A percentile compares a stretch with the other conserved stretches of the same genome.
Conservation (phyloP, 2,797 vertebrate genomes). For the Microcaecilia unicolor region DNA sequence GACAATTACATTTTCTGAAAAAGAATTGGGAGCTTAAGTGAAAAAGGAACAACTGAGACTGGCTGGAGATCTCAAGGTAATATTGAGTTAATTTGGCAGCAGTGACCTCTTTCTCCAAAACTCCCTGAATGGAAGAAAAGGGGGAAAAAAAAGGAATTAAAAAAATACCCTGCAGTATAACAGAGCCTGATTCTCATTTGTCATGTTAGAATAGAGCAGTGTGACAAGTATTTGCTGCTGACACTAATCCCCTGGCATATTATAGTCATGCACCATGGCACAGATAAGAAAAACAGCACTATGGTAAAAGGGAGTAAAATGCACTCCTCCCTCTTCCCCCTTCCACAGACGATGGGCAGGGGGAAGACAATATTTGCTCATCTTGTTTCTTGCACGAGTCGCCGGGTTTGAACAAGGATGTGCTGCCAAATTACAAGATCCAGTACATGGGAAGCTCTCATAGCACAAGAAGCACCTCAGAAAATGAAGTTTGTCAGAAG, state of each 20-base stretch:
- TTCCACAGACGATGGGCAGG: no score
- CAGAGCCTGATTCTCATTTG: conserved; percentile 17
- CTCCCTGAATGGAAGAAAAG: neutral
- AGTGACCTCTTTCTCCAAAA: conserved; percentile 1
- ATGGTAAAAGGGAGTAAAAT: neutral
- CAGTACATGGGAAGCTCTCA: neutral
- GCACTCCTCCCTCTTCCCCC: neutral
- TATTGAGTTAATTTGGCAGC: no score
- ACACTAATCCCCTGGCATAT: conserved; percentile 7
- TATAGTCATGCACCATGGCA: neutral
- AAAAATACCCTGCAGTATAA: conserved; percentile 2
- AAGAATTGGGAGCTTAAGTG: no score
- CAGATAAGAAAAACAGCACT: neutral
- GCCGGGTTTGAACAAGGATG: conserved; percentile 1
- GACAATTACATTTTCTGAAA: no score
- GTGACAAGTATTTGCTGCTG: conserved; percentile 4
- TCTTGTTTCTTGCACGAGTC: conserved; percentile 1
- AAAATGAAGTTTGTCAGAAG: neutral
- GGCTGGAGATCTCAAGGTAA: no score
- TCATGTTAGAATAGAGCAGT: conserved; percentile 14
- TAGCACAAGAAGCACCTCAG: neutral
- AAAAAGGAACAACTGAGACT: no score
- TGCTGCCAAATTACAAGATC: neutral
- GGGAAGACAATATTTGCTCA: no score
- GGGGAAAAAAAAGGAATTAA: neutral